phyloP scores from a whole-genome alignment of 1,140 invertebrate genomes.

The Odontomachus brunneus region DNA sequence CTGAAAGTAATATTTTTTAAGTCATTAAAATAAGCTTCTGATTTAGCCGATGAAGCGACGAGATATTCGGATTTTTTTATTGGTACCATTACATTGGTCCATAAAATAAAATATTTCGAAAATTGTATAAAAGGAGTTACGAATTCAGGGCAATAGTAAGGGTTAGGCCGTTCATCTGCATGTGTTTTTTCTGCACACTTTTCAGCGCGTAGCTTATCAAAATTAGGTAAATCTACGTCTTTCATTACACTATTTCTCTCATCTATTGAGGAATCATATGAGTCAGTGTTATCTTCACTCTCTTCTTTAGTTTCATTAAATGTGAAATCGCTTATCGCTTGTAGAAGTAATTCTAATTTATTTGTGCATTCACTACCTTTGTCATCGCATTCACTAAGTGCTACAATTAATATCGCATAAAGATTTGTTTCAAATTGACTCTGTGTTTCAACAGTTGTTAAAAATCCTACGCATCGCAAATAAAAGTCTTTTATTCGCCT shows the following conservation, averaged over 20 bases:
- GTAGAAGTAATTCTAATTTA: background rate
- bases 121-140: slow-evolving; percentile 2
- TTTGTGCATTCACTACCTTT: background rate
- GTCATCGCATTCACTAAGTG: slow-evolving; percentile 5
- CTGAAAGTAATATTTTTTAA: slow-evolving; percentile 10
- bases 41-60: background rate
- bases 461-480: background rate
- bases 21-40: slow-evolving; percentile 25
- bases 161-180: background rate
- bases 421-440: background rate
- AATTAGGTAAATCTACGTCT: background rate
- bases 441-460: background rate
- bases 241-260: background rate
- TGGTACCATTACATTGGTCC: slow-evolving; percentile 11
- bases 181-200: background rate
- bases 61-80: background rate
- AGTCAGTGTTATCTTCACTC: background rate
- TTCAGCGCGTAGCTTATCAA: background rate
- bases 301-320: background rate
- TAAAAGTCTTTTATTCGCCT: slow-evolving; percentile 10
- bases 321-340: slow-evolving; percentile 1
- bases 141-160: slow-evolving; percentile 8
- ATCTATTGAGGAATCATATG: background rate
- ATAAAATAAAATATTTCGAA: background rate
- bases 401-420: no score